Evolutionary conservation across 1,140 invertebrate genomes (phyloP).

Genomic region (Babylonia areolata): DNA sequence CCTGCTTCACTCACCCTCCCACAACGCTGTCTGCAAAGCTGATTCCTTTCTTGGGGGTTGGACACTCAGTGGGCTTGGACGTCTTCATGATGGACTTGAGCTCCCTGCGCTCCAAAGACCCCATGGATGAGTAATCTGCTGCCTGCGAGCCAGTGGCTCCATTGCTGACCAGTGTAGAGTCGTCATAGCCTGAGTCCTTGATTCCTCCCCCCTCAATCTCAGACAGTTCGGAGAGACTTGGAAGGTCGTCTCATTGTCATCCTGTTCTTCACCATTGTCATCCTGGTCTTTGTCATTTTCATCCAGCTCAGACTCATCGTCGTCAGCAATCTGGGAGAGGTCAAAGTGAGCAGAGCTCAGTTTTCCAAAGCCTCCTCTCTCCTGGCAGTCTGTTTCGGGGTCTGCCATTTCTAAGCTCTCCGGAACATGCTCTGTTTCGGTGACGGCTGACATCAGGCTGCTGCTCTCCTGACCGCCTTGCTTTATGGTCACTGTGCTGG

Average conservation of each 20-base stretch:
- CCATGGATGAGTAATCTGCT: neutral
- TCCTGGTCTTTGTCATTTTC: too few species aligned
- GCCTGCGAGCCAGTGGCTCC: neutral
- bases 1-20: slow-evolving; percentile 67
- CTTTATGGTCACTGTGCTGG: slow-evolving; percentile 38
- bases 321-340: neutral
- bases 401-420: neutral
- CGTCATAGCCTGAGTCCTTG: slow-evolving; percentile 29
- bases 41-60: slow-evolving; percentile 65
- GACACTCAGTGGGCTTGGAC: slow-evolving; percentile 21
- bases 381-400: too few species aligned
- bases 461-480: slow-evolving; percentile 6
- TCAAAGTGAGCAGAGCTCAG: slow-evolving; percentile 1
- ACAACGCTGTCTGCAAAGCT: slow-evolving; percentile 69
- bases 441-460: slow-evolving; percentile 34
- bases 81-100: slow-evolving; percentile 73
- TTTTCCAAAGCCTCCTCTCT: neutral
- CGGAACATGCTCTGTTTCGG: too few species aligned
- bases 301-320: neutral
- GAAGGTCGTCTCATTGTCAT: too few species aligned
- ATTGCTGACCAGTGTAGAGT: neutral
- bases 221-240: neutral
- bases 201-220: slow-evolving; percentile 2
- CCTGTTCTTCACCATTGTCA: too few species aligned
- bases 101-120: slow-evolving; percentile 42